These are phyloP conservation scores for Malurus elegans DNA, from an alignment of 2,113 vertebrate genomes.

Conservation along the genomic window DNA sequence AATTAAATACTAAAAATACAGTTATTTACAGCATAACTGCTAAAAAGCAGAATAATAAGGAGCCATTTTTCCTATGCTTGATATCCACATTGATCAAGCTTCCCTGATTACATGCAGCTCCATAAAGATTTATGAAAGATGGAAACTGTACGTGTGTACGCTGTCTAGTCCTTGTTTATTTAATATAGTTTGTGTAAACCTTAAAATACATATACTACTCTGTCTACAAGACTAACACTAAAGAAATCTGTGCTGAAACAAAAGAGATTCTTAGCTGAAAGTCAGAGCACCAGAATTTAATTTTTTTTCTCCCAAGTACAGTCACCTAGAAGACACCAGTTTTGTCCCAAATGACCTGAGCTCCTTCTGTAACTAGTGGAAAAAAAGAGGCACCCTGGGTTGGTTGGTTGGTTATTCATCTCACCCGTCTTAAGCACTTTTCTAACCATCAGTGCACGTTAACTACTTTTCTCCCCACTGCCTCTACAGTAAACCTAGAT, in stretches of 20 bases:
- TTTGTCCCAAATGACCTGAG: neutral
- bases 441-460: neutral
- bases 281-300: neutral
- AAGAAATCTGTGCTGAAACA: neutral
- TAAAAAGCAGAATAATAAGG: neutral
- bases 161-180: neutral
- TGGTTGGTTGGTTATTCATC: neutral
- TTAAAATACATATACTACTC: neutral
- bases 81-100: neutral
- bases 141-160: rapidly evolving
- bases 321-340: neutral
- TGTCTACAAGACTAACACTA: neutral
- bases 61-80: neutral
- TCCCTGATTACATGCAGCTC: neutral
- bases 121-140: neutral
- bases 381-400: neutral
- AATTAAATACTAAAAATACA: neutral
- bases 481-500: neutral
- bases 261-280: neutral
- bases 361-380: neutral
- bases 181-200: neutral
- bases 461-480: neutral
- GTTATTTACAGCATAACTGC: neutral
- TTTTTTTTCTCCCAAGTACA: neutral
- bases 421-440: neutral